Evolutionary conservation across 2,888 invertebrate species (phyloP).

Genomic region (Agrotis exclamationis): DNA sequence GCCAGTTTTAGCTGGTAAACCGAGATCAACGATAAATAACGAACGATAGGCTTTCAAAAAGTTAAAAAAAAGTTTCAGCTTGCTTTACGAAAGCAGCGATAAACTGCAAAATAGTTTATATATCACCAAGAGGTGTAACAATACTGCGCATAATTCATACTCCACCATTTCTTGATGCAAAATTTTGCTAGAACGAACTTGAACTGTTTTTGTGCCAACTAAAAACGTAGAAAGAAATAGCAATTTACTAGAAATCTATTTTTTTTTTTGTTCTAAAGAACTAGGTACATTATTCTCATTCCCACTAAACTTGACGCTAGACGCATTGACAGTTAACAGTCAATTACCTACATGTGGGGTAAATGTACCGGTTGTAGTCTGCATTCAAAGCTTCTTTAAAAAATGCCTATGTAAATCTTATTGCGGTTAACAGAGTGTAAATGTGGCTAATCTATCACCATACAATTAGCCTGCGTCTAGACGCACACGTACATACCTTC

Average conservation of each 20-base stretch:
- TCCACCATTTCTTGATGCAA: conserved; percentile 32
- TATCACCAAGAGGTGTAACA: conserved; percentile 34
- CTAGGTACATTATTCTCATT: conserved; percentile 39
- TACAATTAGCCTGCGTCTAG: conserved; percentile 76
- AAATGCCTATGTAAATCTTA: conserved; percentile 68
- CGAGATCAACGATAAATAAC: conserved; percentile 26
- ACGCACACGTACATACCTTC: conserved; percentile 69
- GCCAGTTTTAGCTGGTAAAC: conserved; percentile 31
- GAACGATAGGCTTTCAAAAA: conserved; percentile 6
- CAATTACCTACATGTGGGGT: conserved; percentile 56
- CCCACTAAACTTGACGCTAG: conserved; percentile 39
- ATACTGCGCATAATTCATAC: conserved; percentile 35
- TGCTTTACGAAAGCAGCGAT: conserved; percentile 36
- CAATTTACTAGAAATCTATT: conserved; percentile 19
- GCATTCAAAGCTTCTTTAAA: conserved; percentile 60
- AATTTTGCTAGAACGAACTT: conserved; percentile 48
- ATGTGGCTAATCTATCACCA: conserved; percentile 75
- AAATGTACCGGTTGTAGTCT: conserved; percentile 55
- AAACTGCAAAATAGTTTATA: conserved; percentile 47
- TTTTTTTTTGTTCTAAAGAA: conserved; percentile 48
- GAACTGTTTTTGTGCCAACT: conserved; percentile 46
- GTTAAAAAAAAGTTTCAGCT: conserved; percentile 11
- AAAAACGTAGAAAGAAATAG: conserved; percentile 33
- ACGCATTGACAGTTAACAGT: conserved; percentile 62
- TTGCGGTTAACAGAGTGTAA: conserved; percentile 61